Evolutionary conservation across 2,888 invertebrate species (phyloP).

Genomic region (Leptopterna dolabrata): DNA sequence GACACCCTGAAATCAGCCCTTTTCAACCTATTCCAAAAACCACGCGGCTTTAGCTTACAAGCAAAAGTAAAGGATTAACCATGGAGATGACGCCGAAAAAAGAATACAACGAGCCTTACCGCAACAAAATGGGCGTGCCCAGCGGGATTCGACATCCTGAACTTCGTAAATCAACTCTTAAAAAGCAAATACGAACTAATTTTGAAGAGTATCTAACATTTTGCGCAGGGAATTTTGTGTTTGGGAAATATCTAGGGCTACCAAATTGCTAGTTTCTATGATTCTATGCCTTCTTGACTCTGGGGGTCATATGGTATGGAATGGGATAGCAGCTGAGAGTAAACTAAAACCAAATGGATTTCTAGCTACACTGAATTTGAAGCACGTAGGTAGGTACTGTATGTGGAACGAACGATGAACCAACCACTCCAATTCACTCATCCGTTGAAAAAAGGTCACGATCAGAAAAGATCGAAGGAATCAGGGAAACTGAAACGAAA

Average conservation of each 20-base stretch:
- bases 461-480: too few species aligned
- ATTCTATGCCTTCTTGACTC: constrained; percentile 30
- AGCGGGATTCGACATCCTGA: background rate
- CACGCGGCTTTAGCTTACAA: too few species aligned
- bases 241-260: background rate
- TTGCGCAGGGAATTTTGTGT: background rate
- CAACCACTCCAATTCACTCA: too few species aligned
- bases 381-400: too few species aligned
- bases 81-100: background rate
- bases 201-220: background rate
- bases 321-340: constrained; percentile 34
- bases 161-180: background rate
- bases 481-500: background rate
- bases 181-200: background rate
- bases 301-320: background rate
- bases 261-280: background rate
- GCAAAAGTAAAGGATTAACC: too few species aligned
- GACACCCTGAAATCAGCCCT: background rate
- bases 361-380: too few species aligned
- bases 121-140: constrained; percentile 25
- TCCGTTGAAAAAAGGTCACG: too few species aligned
- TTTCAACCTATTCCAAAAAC: too few species aligned
- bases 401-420: too few species aligned
- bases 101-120: background rate
- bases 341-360: background rate